phyloP scores from a whole-genome alignment of 92 coral and sea anemone species.

The Nematostella vectensis region DNA sequence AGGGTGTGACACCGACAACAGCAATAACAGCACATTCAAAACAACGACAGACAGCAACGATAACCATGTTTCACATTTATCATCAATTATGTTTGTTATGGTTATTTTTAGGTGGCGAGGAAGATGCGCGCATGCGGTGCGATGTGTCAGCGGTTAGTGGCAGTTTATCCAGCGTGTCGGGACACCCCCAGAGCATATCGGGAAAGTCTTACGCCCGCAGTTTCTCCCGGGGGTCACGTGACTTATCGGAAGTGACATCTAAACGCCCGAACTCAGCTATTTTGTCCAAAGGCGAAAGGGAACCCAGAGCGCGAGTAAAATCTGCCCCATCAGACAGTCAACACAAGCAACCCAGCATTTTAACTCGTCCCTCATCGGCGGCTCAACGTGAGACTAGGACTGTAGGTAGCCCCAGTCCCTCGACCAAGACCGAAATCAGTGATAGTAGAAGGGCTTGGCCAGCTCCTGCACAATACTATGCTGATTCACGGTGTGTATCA shows the following conservation, averaged over 20 bases:
- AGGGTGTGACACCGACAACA: too few relatives aligned
- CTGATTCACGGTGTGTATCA: conserved; percentile 4
- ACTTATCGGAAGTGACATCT: conserved; percentile 14
- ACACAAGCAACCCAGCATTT: background rate
- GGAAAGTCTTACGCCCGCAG: conserved; percentile 29
- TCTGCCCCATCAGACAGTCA: conserved; percentile 1
- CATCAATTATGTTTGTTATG: too few relatives aligned
- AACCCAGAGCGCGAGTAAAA: background rate
- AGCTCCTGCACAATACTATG: conserved; percentile 6
- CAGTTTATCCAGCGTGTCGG: conserved; percentile 52
- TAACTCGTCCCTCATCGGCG: background rate
- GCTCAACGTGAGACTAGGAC: conserved; percentile 8
- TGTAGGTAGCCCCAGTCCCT: conserved; percentile 6
- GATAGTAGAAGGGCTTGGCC: background rate
- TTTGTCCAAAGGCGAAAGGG: background rate
- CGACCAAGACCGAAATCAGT: background rate
- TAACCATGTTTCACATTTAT: too few relatives aligned
- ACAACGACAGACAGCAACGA: too few relatives aligned
- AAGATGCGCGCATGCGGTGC: too few relatives aligned
- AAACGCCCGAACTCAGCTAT: background rate
- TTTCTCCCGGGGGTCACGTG: conserved; percentile 8
- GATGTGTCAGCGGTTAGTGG: too few relatives aligned
- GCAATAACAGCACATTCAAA: too few relatives aligned
- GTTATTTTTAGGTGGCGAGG: too few relatives aligned
- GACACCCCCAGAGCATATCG: conserved; percentile 37